Base-by-base conservation (phyloP, 2,113 vertebrate species). In the Grantiella picta region DNA sequence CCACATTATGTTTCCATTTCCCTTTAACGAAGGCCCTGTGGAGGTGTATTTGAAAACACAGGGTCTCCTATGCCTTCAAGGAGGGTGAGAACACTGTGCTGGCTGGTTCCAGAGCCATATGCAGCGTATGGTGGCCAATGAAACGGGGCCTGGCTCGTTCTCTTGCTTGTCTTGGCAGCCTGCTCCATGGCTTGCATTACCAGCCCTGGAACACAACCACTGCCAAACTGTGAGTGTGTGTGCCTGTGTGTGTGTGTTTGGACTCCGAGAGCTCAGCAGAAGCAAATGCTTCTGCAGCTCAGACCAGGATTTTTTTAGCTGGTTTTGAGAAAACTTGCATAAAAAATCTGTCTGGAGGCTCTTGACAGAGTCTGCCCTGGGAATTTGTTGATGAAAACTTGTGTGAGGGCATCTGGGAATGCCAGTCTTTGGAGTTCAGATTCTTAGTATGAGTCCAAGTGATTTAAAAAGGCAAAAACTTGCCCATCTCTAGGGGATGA, bases 31-130 rank as follows among this genome's bases (percentile, higher is more conserved):
- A 97, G 97, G 98, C 97, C 98, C 98, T 97, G 97, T 98, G 97
- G 97, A 98, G 97, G 98, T 98, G 97, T 98, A 97, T 97, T 98
- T 98, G 98, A 97, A 98, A 98, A 98, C 98, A 98, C 98, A 98
- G 98, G 98, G 97, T 98, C 98, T 98, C 98, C 98, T 98, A 96
- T 98, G 98, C 97, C 97, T 98, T 98, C 97, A 97, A 98, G 98
- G 97, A 98, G 98, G 98, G 98, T 98, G 98, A 98, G 98, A 98
- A 98, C 97, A 97, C 97, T 96, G 94, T 93, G 97, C 97, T 97
- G 98, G 97, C 98, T 97, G 97, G 96, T 93, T 98, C 96, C 97
- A 82, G 97, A 97, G 98, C 98, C 98, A 98, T 98, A 98, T 98
- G 98, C 97, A 98, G 97, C 20, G 85, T 97, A 97, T 98, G 97